Percentiles rank a stretch among this genome's conserved stretches.
Conservation (phyloP, 1,140 invertebrate genomes). For the Acyrthosiphon pisum region DNA sequence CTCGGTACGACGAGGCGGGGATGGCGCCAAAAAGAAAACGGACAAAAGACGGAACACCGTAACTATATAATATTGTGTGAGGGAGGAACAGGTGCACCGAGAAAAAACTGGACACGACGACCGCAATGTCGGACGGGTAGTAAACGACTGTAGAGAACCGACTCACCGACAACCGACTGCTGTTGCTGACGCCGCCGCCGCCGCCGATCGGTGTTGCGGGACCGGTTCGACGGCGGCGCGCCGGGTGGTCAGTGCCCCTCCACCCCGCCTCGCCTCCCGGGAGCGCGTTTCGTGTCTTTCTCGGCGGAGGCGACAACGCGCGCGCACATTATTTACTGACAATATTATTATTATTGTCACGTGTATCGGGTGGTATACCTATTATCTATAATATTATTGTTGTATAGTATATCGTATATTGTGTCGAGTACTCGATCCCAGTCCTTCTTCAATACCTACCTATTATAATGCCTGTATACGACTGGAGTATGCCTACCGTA, state of each 20-base stretch:
- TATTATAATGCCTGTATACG: no score
- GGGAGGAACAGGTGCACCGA: neutral
- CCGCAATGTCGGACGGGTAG: neutral
- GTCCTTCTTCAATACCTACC: neutral
- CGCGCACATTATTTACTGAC: neutral
- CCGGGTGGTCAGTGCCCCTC: conserved; percentile 19
- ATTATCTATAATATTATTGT: neutral
- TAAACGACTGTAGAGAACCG: neutral
- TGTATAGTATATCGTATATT: no score
- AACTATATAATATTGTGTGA: neutral
- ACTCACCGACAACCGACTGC: neutral
- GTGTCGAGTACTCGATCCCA: neutral
- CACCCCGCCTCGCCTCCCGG: neutral
- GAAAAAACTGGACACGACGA: neutral
- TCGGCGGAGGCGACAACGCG: neutral
- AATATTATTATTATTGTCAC: neutral
- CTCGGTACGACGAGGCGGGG: neutral
- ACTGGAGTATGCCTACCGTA: neutral
- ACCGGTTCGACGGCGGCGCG: conserved; percentile 8
- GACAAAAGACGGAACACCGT: neutral
- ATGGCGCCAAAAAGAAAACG: conserved; percentile 1
- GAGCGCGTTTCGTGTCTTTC: neutral
- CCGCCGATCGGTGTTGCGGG: neutral
- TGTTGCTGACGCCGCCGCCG: neutral
- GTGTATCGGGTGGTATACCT: neutral